Base-by-base conservation (phyloP, 2,113 vertebrate species). In the Pelvicachromis taeniatus region DNA sequence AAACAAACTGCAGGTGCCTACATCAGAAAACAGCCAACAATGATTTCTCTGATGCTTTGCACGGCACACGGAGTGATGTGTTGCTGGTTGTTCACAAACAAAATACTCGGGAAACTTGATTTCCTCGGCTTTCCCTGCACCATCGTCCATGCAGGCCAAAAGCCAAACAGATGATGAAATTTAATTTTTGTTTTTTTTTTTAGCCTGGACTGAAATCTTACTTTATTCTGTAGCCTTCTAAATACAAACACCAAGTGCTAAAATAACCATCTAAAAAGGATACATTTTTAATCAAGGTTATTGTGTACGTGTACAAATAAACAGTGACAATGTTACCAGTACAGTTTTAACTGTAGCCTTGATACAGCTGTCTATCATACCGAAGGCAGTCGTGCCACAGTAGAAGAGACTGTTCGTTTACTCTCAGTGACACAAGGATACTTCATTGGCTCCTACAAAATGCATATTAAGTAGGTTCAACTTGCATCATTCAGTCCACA, bases 181-280 rank as follows among this genome's bases (percentile, higher is more conserved):
- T 54, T 26, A 70, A 31, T 40, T 78, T 89, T 29, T 77, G 9
- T 48, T 45, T 42, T 68, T 9, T 17, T 53, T 26, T 31, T 48
- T 48, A 85, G 73, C 80, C 84, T 88, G 84, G 80, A 90, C 82
- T 42, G 16, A 82, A 88, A 73, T 82, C 40, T 56, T 54, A 88
- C 53, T 77, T 75, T 77, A 54, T 65, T 70, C 48, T 59, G 21
- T 65, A 68, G 79, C 77, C 79, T 87, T 90, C 92, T 92, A 95
- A 81, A 94, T 90, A 94, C 87, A 93, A 93, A 91, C 89, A 94
- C 83, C 93, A 92, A 95, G 88, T 95, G 93, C 95, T 94, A 95
- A 95, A 94, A 92, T 89, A 92, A 92, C 90, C 88, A 89, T 85
- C 91, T 94, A 92, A 89, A 91, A 94, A 55, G 70, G 85, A 90